Percentiles rank a stretch among this genome's conserved stretches.
Evolutionary conservation across 1,140 invertebrate species (phyloP).

Genomic region (Drosophila ercepeae): DNA sequence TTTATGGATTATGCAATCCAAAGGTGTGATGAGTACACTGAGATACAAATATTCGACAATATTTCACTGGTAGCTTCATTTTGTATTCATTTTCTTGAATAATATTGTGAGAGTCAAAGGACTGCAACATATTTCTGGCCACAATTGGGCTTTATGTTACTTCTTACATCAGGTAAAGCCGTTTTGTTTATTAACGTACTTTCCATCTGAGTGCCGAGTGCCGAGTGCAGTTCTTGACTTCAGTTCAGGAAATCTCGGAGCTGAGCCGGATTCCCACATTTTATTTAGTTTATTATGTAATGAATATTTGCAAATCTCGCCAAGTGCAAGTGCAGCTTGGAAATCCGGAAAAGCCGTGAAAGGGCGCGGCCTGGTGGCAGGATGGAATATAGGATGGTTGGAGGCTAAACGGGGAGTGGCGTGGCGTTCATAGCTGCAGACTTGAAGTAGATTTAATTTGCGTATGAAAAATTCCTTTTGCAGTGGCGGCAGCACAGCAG

Average conservation of each 20-base stretch:
- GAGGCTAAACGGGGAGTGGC: too few relatives aligned
- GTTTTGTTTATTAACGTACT: constrained; percentile 3
- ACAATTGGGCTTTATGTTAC: not conserved
- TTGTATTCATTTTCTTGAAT: not conserved
- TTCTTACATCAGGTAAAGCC: not conserved
- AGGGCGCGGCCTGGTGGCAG: constrained; percentile 1
- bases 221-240: constrained; percentile 5
- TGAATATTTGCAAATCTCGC: constrained; percentile 72
- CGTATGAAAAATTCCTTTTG: constrained; percentile 77
- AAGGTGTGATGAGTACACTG: not conserved
- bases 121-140: not conserved
- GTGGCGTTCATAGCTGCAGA: constrained; percentile 34
- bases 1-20: constrained; percentile 1
- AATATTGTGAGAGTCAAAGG: not conserved
- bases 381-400: too few relatives aligned
- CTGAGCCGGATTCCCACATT: constrained; percentile 44
- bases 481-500: constrained; percentile 18
- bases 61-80: not conserved
- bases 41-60: not conserved
- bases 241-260: constrained; percentile 14
- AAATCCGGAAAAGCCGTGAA: constrained; percentile 3
- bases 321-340: constrained; percentile 19
- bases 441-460: constrained; percentile 78
- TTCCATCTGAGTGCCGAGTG: not conserved
- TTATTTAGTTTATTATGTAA: constrained; percentile 78